These are phyloP conservation scores for Lepidocyrtoides sp. DNA, from an alignment of 2,888 invertebrate species.

Conservation along the genomic window DNA sequence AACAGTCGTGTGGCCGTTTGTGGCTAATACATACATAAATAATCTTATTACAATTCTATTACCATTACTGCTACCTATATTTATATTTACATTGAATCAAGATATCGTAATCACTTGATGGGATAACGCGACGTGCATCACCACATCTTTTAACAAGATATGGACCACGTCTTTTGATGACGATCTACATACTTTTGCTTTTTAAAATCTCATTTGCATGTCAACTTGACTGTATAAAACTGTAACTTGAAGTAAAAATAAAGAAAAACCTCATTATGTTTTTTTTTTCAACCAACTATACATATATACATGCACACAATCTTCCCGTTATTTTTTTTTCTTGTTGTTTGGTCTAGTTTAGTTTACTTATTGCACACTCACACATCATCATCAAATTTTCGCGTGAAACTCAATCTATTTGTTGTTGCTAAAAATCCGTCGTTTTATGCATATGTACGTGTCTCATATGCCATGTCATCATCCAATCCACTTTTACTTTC, in stretches of 20 bases:
- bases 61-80: conserved; percentile 19
- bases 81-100: conserved; percentile 13
- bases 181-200: conserved; percentile 37
- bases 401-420: neutral
- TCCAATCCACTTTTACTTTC: conserved; percentile 57
- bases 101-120: conserved; percentile 49
- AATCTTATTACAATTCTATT: conserved; percentile 33
- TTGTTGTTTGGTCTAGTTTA: conserved; percentile 7
- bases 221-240: conserved; percentile 1
- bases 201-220: conserved; percentile 29
- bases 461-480: conserved; percentile 20
- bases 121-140: conserved; percentile 39
- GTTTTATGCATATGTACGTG: neutral
- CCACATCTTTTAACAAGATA: conserved; percentile 22
- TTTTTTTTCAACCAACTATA: neutral
- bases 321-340: conserved; percentile 15
- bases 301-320: neutral
- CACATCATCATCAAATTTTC: too few relatives aligned
- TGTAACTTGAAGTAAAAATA: neutral
- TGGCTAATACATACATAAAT: conserved; percentile 1
- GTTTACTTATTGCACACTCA: neutral
- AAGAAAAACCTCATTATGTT: neutral
- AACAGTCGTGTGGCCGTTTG: neutral
- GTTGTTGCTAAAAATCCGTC: neutral
- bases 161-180: neutral